These are phyloP conservation scores for Drosophila melanocephala DNA, from an alignment of 2,888 invertebrate species.

Conservation along the genomic window DNA sequence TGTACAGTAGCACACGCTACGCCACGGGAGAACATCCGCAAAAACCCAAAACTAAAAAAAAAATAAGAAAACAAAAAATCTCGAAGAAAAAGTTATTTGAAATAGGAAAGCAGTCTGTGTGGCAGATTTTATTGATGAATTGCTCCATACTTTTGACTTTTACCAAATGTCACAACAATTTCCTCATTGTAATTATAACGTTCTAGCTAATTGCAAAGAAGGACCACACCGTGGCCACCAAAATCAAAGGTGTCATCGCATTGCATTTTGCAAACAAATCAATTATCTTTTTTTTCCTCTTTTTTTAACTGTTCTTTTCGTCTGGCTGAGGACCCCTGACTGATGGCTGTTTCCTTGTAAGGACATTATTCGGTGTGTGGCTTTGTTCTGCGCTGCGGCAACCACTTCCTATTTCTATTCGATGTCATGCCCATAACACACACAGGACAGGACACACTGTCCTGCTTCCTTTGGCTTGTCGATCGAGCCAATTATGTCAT, in stretches of 20 bases:
- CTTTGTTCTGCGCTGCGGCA: conserved; percentile 61
- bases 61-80: conserved; percentile 10
- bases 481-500: conserved; percentile 82
- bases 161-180: conserved; percentile 76
- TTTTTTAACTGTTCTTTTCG: conserved; percentile 32
- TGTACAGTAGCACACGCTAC: conserved; percentile 77
- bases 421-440: conserved; percentile 38
- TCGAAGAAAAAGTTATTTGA: conserved; percentile 38
- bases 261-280: conserved; percentile 80
- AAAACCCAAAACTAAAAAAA: neutral
- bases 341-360: conserved; percentile 71
- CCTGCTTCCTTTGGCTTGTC: conserved; percentile 43
- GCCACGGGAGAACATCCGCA: conserved; percentile 67
- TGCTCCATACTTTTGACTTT: conserved; percentile 60
- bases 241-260: conserved; percentile 71
- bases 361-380: conserved; percentile 51
- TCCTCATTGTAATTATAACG: conserved; percentile 56
- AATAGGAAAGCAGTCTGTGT: conserved; percentile 58
- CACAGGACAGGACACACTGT: conserved; percentile 13
- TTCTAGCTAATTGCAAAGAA: conserved; percentile 64
- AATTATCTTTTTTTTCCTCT: conserved; percentile 62
- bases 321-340: conserved; percentile 60
- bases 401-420: conserved; percentile 61
- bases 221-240: conserved; percentile 67
- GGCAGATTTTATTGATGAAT: conserved; percentile 67